phyloP scores from a whole-genome alignment of 1,140 invertebrate genomes.

The Carcinoscorpius rotundicauda region DNA sequence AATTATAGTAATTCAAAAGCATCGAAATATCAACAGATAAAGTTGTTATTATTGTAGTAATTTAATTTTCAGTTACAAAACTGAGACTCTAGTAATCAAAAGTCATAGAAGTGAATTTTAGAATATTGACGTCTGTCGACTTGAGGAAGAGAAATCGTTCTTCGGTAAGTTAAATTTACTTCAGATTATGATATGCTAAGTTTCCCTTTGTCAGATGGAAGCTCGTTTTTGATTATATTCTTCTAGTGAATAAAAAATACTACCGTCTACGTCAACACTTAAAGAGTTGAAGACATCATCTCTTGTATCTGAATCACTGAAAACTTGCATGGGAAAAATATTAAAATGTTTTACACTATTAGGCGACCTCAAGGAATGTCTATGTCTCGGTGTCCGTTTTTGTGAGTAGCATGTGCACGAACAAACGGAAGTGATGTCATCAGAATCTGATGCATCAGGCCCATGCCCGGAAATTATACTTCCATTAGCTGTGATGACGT shows the following conservation, averaged over 20 bases:
- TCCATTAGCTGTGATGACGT: slow-evolving; percentile 64
- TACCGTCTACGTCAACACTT: slow-evolving; percentile 24
- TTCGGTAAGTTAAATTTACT: too few species aligned
- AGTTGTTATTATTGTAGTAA: too few species aligned
- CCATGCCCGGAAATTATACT: slow-evolving; percentile 44
- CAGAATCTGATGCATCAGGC: slow-evolving; percentile 15
- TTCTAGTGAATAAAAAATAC: slow-evolving; percentile 22
- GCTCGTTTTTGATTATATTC: slow-evolving; percentile 25
- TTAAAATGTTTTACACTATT: slow-evolving; percentile 54
- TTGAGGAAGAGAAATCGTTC: too few species aligned
- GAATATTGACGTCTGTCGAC: too few species aligned
- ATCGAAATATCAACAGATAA: too few species aligned
- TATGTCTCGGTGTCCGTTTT: slow-evolving; percentile 27
- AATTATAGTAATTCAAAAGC: too few species aligned
- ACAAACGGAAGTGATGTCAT: slow-evolving; percentile 12
- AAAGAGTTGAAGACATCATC: slow-evolving; percentile 26
- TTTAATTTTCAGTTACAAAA: too few species aligned
- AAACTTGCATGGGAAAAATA: slow-evolving; percentile 49
- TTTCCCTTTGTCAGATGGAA: slow-evolving; percentile 24
- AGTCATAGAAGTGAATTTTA: too few species aligned
- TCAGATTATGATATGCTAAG: too few species aligned
- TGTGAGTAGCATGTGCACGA: slow-evolving; percentile 25
- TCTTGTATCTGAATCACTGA: slow-evolving; percentile 26
- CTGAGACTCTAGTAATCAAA: too few species aligned
- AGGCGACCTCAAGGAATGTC: slow-evolving; percentile 54